Evolutionary conservation across 2,888 invertebrate species (phyloP).

Genomic region (Maniola hyperantus): DNA sequence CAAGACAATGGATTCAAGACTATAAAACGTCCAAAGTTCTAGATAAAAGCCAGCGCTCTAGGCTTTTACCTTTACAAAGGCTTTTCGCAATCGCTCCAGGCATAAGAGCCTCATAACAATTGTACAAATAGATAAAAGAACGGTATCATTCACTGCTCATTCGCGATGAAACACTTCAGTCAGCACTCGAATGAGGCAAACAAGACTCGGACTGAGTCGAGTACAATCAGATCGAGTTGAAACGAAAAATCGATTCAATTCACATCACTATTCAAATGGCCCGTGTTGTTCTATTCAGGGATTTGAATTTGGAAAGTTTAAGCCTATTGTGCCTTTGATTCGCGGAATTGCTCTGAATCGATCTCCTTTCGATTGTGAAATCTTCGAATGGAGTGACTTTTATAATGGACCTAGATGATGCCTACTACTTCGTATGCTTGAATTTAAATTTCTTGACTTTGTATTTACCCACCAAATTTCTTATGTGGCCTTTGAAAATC

Average conservation of each 20-base stretch:
- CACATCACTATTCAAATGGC: constrained; percentile 61
- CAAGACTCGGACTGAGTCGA: constrained; percentile 50
- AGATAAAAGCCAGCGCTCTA: constrained; percentile 22
- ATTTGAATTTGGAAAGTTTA: constrained; percentile 63
- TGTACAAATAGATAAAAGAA: constrained; percentile 36
- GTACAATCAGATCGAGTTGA: constrained; percentile 65
- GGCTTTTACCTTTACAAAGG: constrained; percentile 20
- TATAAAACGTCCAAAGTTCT: constrained; percentile 17
- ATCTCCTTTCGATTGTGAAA: constrained; percentile 4
- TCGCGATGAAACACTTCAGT: constrained; percentile 35
- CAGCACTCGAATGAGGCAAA: constrained; percentile 37
- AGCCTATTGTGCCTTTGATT: constrained; percentile 35
- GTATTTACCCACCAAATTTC: too few species aligned
- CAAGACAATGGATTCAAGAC: constrained; percentile 10
- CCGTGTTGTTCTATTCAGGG: constrained; percentile 61
- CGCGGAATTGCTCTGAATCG: constrained; percentile 22
- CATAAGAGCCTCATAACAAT: constrained; percentile 33
- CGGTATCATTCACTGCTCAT: constrained; percentile 40
- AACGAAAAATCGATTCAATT: constrained; percentile 68
- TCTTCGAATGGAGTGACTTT: neutral
- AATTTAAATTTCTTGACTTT: neutral
- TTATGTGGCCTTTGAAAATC: constrained; percentile 1
- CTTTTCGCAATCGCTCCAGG: constrained; percentile 29
- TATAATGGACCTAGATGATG: neutral
- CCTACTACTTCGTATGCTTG: neutral